Percentiles rank a stretch among this genome's conserved stretches.
Evolutionary conservation across 2,113 vertebrate species (phyloP).

Genomic region (Phoxinus phoxinus): DNA sequence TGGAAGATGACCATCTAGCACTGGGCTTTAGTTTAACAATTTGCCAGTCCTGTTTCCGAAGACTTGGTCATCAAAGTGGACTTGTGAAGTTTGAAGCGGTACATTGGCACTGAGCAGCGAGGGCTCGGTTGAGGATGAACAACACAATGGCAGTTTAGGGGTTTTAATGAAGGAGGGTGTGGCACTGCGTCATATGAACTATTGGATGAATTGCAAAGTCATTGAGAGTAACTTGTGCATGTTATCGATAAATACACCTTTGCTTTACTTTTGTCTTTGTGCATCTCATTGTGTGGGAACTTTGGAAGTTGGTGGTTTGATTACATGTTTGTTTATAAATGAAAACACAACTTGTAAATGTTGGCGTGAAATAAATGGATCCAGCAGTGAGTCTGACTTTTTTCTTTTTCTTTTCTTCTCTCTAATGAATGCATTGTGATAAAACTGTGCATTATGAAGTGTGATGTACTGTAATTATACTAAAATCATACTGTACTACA

Average conservation of each 20-base stretch:
- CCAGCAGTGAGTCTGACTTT: neutral
- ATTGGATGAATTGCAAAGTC: neutral
- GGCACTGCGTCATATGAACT: neutral
- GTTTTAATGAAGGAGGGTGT: neutral
- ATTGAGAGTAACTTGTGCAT: neutral
- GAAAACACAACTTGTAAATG: conserved; percentile 6
- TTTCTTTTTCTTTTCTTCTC: neutral
- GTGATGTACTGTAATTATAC: too few relatives aligned
- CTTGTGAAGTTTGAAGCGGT: neutral
- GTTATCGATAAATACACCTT: neutral
- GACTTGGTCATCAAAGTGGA: too few relatives aligned
- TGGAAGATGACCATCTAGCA: neutral
- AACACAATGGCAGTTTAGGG: neutral
- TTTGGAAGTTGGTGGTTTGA: conserved; percentile 1
- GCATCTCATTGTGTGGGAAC: neutral
- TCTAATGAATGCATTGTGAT: neutral
- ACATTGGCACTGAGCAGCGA: neutral
- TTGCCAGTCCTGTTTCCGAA: neutral
- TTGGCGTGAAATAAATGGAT: conserved; percentile 35
- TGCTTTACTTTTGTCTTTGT: neutral
- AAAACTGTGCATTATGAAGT: neutral
- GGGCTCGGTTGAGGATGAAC: neutral
- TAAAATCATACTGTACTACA: too few relatives aligned
- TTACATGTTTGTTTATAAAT: conserved; percentile 20
- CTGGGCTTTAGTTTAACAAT: neutral